Evolutionary conservation across 2,797 vertebrate genomes (phyloP).

Genomic region (Pseudochaenichthys georgianus): DNA sequence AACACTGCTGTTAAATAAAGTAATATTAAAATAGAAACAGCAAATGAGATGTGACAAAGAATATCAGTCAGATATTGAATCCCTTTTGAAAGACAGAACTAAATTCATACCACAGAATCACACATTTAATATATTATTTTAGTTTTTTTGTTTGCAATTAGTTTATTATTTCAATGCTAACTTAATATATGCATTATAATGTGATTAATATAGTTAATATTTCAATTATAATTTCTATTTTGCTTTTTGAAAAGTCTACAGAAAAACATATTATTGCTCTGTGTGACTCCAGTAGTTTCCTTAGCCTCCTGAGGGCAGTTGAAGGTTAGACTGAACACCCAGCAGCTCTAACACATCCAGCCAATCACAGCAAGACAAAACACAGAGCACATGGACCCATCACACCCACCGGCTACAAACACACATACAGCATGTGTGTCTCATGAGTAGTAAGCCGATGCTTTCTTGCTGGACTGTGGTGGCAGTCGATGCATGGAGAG

Average conservation of each 20-base stretch:
- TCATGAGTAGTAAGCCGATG: conserved; percentile 80
- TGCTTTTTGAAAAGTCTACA: neutral
- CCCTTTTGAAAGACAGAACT: neutral
- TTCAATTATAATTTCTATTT: no score
- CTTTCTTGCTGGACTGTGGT: conserved; percentile 79
- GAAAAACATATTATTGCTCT: no score
- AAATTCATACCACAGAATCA: neutral
- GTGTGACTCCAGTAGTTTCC: neutral
- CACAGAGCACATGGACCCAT: conserved; percentile 42
- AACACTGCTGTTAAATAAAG: no score
- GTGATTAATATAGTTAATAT: no score
- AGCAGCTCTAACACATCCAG: conserved; percentile 9
- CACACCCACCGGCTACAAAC: conserved; percentile 77
- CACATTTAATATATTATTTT: neutral
- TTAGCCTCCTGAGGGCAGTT: conserved; percentile 8
- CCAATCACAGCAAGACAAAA: conserved; percentile 46
- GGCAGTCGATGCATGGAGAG: conserved; percentile 71
- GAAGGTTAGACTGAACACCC: neutral
- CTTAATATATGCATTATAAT: neutral
- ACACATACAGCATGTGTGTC: conserved; percentile 54
- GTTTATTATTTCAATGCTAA: neutral
- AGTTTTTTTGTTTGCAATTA: neutral
- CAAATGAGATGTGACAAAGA: no score
- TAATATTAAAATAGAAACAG: no score
- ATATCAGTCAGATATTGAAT: no score